Base-by-base conservation (phyloP, 2,888 invertebrate genomes). In the Agrochola lota region DNA sequence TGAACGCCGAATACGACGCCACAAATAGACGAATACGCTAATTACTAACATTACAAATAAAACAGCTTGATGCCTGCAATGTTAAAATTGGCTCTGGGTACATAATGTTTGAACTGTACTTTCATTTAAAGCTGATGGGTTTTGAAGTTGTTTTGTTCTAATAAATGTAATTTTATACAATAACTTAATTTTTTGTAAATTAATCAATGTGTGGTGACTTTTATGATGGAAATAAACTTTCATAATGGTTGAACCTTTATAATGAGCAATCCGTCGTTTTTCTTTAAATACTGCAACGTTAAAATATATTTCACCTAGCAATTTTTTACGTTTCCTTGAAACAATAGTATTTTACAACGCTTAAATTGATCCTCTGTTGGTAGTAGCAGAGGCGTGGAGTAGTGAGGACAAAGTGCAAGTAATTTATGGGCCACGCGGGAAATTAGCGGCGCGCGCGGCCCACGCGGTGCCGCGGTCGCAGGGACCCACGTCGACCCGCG, bases 351-450 rank as follows among this genome's bases (percentile, higher is more conserved):
- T 77, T 86, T 77, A 69, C 60, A 71, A 46, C 40, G 68, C 68
- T 71, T 60, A 76, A 86, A 86, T 81, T 74, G 78, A 81, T 78
- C 79, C 75, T 82, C 71, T 74, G 73, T 74, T 84, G 78, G 79
- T 67, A 70, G 70, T 77, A 69, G 74, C 66, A 76, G 84, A 64
- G 81, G 85, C 81, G 81, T 69, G 75, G 77, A 85, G 72, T 80
- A 83, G 83, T 79, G 88, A 87, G 89, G 91, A 91, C 92, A 91
- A 90, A 91, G 90, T 91, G 92, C 89, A 87, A 85, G 89, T 92
- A 91, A 93, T 94, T 93, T 93, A 94, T 92, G 92, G 88, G 91
- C 90, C 93, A 88, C 92, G 87, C 91, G 94, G 94, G 94, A 94
- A 94, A 94, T 94, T 94, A 94, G 87, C 87, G 83, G 82, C 84